Base-by-base conservation (phyloP, 2,888 invertebrate species). In the Drosophila neonasuta region DNA sequence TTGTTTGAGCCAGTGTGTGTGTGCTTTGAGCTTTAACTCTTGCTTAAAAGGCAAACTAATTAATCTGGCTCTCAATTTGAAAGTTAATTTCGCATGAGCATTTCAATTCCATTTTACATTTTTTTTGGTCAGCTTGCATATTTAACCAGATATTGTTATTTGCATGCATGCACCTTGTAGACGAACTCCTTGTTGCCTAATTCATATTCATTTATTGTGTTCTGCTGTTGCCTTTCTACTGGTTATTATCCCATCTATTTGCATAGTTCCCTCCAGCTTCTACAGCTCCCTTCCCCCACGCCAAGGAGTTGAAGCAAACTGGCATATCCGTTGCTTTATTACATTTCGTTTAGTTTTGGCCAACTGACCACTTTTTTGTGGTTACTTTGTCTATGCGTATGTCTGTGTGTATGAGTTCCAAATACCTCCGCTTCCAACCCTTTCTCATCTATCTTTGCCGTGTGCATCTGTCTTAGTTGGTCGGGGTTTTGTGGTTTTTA, bases 281-380 rank as follows among this genome's bases (percentile, higher is more conserved):
- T 20, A 13, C 8, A 2, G 30, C 15, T 13, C 15, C 42, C 42
- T 24, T 24, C 42, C 17, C 4, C 11, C 45, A 50, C 48, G 24
- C 44, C 59, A 49, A 54, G 49, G 68, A 59, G 80, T 61, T 71
- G 65, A 59, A 69, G 86, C 82, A 68, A 86, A 86, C 86, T 75
- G 84, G 87, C 76, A 86, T 81, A 81, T 81, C 79, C 81, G 87
- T 80, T 81, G 81, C 85, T 81, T 81, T 81, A 81, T 81, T 81
- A 81, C 81, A 86, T 81, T 81, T 81, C 87, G 81, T 81, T 81
- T 81, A 81, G 87, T 84, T 81, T 86, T 83, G 87, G 86, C 87
- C 81, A 81, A 76, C 81, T 81, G 87, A 86, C 81, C 81, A 81
- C 81, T 84, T 86, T 81, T 81, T 84, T 81, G 81, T 65, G 81